Conservation (phyloP, 2,888 invertebrate genomes). For the Gymnoscelis rufifasciata region DNA sequence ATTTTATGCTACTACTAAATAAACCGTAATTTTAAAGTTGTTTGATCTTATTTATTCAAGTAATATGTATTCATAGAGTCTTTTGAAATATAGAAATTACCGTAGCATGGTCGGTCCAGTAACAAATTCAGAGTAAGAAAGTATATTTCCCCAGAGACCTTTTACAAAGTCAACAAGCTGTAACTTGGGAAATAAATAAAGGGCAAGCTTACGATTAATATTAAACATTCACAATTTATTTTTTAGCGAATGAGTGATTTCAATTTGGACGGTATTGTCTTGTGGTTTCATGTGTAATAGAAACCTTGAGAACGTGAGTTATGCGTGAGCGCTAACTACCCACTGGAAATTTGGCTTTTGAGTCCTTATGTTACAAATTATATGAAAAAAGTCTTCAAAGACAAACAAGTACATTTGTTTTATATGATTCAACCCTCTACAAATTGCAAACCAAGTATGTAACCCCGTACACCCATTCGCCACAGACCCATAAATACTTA, state of each 20-base stretch:
- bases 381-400: too few relatives aligned
- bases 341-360: too few relatives aligned
- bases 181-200: conserved; percentile 72
- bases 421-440: background rate
- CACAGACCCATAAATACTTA: conserved; percentile 2
- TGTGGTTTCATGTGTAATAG: background rate
- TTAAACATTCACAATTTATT: conserved; percentile 45
- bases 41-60: conserved; percentile 25
- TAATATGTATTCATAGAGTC: conserved; percentile 26
- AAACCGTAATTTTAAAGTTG: conserved; percentile 13
- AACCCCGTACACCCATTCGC: background rate
- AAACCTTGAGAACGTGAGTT: too few relatives aligned
- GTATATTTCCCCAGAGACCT: conserved; percentile 70
- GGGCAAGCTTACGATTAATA: conserved; percentile 63
- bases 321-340: too few relatives aligned
- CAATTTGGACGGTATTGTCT: background rate
- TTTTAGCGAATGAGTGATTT: conserved; percentile 30
- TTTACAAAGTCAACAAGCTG: conserved; percentile 74
- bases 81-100: conserved; percentile 36
- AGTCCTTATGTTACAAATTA: too few relatives aligned
- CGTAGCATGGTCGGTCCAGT: conserved; percentile 52
- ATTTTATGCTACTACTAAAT: background rate
- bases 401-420: too few relatives aligned
- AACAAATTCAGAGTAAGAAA: conserved; percentile 62
- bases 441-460: background rate